A percentile compares a stretch with the other conserved stretches of the same genome.
Conservation (phyloP, 2,113 vertebrate species). For the Carlito syrichta region DNA sequence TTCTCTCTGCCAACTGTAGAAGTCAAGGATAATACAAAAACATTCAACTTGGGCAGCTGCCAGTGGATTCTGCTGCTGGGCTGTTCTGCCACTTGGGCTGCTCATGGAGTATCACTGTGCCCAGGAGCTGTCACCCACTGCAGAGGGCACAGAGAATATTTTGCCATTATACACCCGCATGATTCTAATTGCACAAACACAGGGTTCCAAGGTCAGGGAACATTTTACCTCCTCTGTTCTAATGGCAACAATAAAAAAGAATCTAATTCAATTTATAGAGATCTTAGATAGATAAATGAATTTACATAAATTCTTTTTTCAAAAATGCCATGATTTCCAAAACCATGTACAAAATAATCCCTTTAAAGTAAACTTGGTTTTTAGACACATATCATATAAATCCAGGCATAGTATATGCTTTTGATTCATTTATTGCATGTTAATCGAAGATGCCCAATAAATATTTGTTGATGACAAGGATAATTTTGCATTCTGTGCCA, state of each 20-base stretch:
- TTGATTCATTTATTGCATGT: not conserved
- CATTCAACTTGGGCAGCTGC: not conserved
- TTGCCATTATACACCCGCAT: not conserved
- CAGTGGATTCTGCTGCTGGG: not conserved
- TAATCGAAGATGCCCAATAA: conserved; percentile 12
- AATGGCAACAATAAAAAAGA: not conserved
- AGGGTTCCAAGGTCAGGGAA: not conserved
- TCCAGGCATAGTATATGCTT: not conserved
- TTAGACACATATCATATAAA: not conserved
- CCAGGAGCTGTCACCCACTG: not conserved
- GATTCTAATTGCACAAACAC: not conserved
- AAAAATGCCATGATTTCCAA: not conserved
- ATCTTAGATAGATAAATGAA: not conserved
- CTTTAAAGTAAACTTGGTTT: not conserved
- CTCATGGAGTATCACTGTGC: not conserved
- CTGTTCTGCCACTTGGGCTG: not conserved
- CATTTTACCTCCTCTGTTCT: not conserved
- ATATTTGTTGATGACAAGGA: not conserved
- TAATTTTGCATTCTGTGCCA: conserved; percentile 11
- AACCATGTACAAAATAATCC: not conserved
- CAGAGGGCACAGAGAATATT: conserved; percentile 9
- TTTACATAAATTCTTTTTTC: not conserved
- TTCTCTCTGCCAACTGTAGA: not conserved
- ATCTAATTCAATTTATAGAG: not conserved
- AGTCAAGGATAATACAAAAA: conserved; percentile 46